These are phyloP conservation scores for Blastobasis adustella DNA, from an alignment of 2,888 invertebrate species.

Conservation along the genomic window DNA sequence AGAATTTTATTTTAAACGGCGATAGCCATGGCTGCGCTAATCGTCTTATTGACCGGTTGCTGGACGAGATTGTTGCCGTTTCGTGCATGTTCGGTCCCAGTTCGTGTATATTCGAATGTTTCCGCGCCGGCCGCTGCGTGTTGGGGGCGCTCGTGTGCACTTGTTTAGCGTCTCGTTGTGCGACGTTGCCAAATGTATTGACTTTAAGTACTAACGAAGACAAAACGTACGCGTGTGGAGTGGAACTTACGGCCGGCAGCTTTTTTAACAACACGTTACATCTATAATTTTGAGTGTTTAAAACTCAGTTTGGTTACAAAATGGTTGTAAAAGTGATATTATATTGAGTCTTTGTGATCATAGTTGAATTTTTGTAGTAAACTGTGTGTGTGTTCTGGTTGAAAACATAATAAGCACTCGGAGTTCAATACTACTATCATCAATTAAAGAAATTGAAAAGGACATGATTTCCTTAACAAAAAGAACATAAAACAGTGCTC, in stretches of 20 bases:
- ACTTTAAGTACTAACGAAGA: conserved; percentile 67
- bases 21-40: conserved; percentile 58
- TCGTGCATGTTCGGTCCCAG: conserved; percentile 59
- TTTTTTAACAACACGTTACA: conserved; percentile 46
- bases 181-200: conserved; percentile 75
- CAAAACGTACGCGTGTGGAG: conserved; percentile 72
- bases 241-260: conserved; percentile 67
- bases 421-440: conserved; percentile 21
- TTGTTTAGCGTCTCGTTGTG: conserved; percentile 72
- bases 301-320: neutral
- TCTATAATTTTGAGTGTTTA: conserved; percentile 19
- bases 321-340: conserved; percentile 30
- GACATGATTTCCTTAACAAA: conserved; percentile 47
- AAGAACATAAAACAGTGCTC: conserved; percentile 32
- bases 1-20: conserved; percentile 42
- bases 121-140: conserved; percentile 66
- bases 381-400: conserved; percentile 29
- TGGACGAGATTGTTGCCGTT: conserved; percentile 67
- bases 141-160: conserved; percentile 71
- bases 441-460: conserved; percentile 25
- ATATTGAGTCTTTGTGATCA: conserved; percentile 55
- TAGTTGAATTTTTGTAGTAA: conserved; percentile 26
- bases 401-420: conserved; percentile 21
- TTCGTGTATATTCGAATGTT: conserved; percentile 55
- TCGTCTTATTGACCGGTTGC: conserved; percentile 74